A percentile compares a stretch with the other conserved stretches of the same genome.
These are phyloP conservation scores for Uria lomvia DNA, from an alignment of 2,113 vertebrate genomes.

Conservation along the genomic window DNA sequence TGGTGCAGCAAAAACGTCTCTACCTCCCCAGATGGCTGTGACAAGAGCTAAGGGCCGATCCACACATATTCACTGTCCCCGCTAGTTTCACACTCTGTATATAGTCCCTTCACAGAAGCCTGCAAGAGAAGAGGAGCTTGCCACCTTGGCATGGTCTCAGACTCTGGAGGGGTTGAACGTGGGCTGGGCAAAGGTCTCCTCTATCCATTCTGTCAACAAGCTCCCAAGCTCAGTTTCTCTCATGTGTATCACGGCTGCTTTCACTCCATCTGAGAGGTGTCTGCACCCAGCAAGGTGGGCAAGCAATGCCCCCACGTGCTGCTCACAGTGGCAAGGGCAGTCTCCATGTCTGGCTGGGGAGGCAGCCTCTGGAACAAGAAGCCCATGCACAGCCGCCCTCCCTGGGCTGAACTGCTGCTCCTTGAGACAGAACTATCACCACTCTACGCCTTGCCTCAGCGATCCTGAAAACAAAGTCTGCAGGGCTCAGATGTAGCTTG, in stretches of 20 bases:
- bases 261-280: background rate
- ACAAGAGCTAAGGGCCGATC: background rate
- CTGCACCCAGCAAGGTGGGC: background rate
- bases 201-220: background rate
- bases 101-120: background rate
- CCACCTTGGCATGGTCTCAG: background rate
- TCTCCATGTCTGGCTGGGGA: background rate
- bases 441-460: background rate
- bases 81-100: background rate
- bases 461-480: background rate
- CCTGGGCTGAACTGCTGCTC: background rate
- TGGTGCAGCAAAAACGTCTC: background rate
- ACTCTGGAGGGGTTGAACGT: fast-evolving
- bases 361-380: background rate
- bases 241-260: background rate
- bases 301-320: background rate
- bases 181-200: background rate
- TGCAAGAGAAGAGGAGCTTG: background rate
- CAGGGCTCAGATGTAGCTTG: background rate
- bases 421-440: too few relatives aligned
- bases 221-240: background rate
- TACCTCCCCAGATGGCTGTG: background rate
- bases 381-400: fast-evolving
- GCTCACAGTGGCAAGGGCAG: too few relatives aligned
- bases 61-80: background rate